Evolutionary conservation across 2,113 vertebrate genomes (phyloP), one percentile per base, ranked within the genome.

Genomic region (Melanocharis versteri): DNA sequence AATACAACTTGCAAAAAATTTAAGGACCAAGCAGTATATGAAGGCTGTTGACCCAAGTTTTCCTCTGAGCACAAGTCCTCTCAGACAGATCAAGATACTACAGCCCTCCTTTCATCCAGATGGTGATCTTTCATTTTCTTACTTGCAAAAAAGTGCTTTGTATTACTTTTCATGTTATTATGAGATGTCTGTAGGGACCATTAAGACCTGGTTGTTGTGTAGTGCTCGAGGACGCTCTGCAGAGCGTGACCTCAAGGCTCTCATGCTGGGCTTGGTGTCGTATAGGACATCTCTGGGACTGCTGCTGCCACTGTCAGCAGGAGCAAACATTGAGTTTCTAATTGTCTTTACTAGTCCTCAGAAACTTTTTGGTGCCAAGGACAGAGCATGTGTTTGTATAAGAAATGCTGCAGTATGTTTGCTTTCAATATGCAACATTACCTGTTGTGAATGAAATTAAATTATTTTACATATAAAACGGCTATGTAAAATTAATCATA

Each of bases 51-150:
- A 84, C 20, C 6, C 8, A 62, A 24, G 14, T 40, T 27, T 76
- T 44, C 15, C 28, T 15, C 5, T 1, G 37, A 71, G 5, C 53
- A 44, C 0, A 0, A 72, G 24, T 39, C 22, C 10, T 15, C 13
- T 58, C 42, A 76, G 35, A 17, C 35, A 83, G 76, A 94, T 26
- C 26, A 62, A 40, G 31, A 19, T 13, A 17, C 48, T 42, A 4
- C 35, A 58, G 13, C 39, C 10, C 12, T 89, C 15, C 11, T 71
- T 75, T 62, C 47, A 76, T 37, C 15, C 48, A 51, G 22, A 26
- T 20, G 6, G n/a, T 42, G 30, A 50, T 57, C 2, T 70, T 79
- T 33, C 12, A 15, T 69, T 62, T 69, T 53, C 39, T 61, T 39
- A 26, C 35, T 65, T 51, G 3, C 15, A 56, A 62, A 37, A 69